These are phyloP conservation scores for Luffia ferchaultella DNA, from an alignment of 2,888 invertebrate genomes.

Conservation along the genomic window DNA sequence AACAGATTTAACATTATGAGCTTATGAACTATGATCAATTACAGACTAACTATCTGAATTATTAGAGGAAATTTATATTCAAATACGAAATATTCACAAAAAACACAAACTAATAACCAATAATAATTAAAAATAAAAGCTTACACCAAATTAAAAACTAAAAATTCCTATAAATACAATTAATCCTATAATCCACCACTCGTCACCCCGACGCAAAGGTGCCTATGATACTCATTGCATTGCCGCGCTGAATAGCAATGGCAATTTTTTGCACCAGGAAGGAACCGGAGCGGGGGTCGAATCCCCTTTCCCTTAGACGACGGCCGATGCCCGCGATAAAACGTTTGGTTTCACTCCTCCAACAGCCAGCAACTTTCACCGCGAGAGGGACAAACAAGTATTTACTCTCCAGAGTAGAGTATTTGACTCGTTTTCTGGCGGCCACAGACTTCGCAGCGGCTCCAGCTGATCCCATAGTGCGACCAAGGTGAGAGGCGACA, in stretches of 20 bases:
- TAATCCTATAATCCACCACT: too few relatives aligned
- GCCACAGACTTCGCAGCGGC: background rate
- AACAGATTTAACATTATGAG: too few relatives aligned
- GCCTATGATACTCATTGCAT: too few relatives aligned
- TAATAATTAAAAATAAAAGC: too few relatives aligned
- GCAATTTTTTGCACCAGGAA: background rate
- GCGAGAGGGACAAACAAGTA: background rate
- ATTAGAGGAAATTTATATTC: too few relatives aligned
- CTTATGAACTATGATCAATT: too few relatives aligned
- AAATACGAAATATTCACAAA: too few relatives aligned
- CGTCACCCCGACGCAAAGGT: too few relatives aligned
- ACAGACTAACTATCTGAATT: too few relatives aligned
- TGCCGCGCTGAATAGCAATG: background rate
- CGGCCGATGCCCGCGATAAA: background rate
- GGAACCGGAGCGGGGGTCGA: background rate
- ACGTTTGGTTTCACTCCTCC: background rate
- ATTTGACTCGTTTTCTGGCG: background rate
- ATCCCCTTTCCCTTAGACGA: background rate
- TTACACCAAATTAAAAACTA: too few relatives aligned
- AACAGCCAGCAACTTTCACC: background rate
- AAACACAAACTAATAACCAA: too few relatives aligned
- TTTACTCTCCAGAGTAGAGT: background rate
- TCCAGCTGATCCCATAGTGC: background rate
- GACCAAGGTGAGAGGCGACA: background rate
- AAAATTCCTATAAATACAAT: too few relatives aligned